A percentile compares a stretch with the other conserved stretches of the same genome.
These are phyloP conservation scores for Perdita meconis DNA, from an alignment of 2,888 invertebrate species.

Conservation along the genomic window DNA sequence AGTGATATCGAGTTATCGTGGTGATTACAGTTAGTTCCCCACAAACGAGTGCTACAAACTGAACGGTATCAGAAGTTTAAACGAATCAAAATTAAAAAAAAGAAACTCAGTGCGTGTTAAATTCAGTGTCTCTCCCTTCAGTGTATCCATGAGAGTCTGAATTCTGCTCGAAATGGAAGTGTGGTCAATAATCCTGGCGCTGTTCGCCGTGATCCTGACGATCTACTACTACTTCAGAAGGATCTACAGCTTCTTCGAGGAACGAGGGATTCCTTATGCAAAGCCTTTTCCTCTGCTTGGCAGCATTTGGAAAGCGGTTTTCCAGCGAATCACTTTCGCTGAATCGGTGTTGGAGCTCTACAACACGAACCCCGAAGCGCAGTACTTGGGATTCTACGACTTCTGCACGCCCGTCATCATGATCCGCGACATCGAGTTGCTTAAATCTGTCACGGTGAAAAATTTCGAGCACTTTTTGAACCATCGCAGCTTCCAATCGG, in stretches of 20 bases:
- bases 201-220: not conserved
- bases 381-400: slow-evolving; percentile 72
- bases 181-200: not conserved
- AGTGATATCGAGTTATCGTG: no score
- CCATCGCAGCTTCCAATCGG: slow-evolving; percentile 7
- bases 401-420: slow-evolving; percentile 64
- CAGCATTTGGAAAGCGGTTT: slow-evolving; percentile 65
- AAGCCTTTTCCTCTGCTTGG: slow-evolving; percentile 72
- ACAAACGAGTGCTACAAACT: no score
- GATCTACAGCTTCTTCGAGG: not conserved
- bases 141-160: no score
- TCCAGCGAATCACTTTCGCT: slow-evolving; percentile 69
- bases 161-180: no score
- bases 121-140: no score
- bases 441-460: slow-evolving; percentile 68
- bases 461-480: slow-evolving; percentile 68
- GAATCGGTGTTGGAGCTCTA: slow-evolving; percentile 47
- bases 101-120: no score
- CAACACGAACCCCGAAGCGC: slow-evolving; percentile 48
- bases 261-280: slow-evolving; percentile 22
- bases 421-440: slow-evolving; percentile 72
- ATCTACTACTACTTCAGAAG: not conserved
- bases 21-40: no score
- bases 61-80: no score
- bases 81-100: no score